Base-by-base conservation (phyloP, 2,888 invertebrate species). In the Colostygia pectinataria region DNA sequence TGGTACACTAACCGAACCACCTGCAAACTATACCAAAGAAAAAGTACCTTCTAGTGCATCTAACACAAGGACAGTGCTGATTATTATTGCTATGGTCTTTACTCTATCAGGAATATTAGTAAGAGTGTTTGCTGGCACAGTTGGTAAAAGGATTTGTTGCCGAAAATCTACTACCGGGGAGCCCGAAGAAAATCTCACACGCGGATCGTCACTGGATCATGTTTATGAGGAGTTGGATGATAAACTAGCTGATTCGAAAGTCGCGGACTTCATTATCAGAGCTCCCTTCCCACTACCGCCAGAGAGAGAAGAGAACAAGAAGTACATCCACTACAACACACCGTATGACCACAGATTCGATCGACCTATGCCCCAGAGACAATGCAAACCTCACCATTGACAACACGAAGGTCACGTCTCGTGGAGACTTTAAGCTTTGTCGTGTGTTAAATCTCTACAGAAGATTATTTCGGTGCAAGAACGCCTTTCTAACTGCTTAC, bases 301-400 rank as follows among this genome's bases (percentile, higher is more conserved):
- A 1, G 38, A 31, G 24, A 41, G 9, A 7, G 41, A 36, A 31
- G 41, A 31, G 15, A 48, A 36, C 36, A 28, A 40, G 14, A 27
- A 24, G 24, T 36, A 47, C 15, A 24, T 38, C 1, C 37, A 40
- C 34, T 41, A 50, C 14, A 33, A 47, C 20, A 29, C 36, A 9
- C 40, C 40, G 7, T 47, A 47, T n/a, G 47, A 41, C 13, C 47
- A 47, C 36, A 47, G 36, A 36, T 36, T 34, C 24, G 28, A 28
- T 15, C 33, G 40, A 34, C 18, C 34, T 28, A 10, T 36, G 1
- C 4, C 18, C 12, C 20, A 24, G 23, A 10, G 6, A 3, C 31
- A 38, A 3, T 6, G 13, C 39, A 3, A 13, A 24, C 9, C 14
- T 20, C 13, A 9, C 1, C 13, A n/a, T 14, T 6, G 28, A 18